Base-by-base conservation (phyloP, 2,113 vertebrate species). In the Centropristis striata region DNA sequence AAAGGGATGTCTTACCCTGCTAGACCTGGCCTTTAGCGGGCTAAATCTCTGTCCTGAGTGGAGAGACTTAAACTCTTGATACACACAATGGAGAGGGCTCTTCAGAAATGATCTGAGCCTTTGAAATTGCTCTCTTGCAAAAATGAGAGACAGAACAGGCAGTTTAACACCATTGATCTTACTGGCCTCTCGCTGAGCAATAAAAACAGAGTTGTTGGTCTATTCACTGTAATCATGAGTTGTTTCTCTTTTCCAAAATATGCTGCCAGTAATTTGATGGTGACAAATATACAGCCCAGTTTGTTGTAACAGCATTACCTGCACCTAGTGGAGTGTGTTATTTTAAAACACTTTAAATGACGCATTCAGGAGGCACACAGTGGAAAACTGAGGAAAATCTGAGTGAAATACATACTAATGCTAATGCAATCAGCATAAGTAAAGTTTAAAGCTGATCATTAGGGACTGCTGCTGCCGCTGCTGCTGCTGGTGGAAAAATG, bases 391-490 rank as follows among this genome's bases (percentile, higher is more conserved):
- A 55, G 69, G 63, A 59, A 83, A 87, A 79, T 46, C 46, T 16
- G 64, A 71, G 49, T 85, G 66, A 81, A 90, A 86, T 55, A 64
- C 59, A 89, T 72, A 70, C 66, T 71, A 61, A 89, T 82, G 75
- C 39, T 82, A 83, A 84, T 83, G 69, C 80, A 89, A 86, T 83
- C 73, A 77, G 75, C 83, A 74, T 84, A 71, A 85, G 75, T 79
- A 78, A 86, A 81, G 77, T 90, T 91, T 80, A 86, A 77, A 39
- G 47, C 60, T 4, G 71, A 72, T 92, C 85, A 85, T 78, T 28
- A 46, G 85, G 80, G 82, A 84, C 32, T 55, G 28, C 42, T 53
- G 67, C 65, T 72, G 59, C 46, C 49, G 67, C 65, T 68, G 59
- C 46, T 51, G 71, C 57, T 75, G 83, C 16, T 53, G 55, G 59